phyloP scores from a whole-genome alignment of 2,888 invertebrate genomes.

The Yponomeuta cagnagella region DNA sequence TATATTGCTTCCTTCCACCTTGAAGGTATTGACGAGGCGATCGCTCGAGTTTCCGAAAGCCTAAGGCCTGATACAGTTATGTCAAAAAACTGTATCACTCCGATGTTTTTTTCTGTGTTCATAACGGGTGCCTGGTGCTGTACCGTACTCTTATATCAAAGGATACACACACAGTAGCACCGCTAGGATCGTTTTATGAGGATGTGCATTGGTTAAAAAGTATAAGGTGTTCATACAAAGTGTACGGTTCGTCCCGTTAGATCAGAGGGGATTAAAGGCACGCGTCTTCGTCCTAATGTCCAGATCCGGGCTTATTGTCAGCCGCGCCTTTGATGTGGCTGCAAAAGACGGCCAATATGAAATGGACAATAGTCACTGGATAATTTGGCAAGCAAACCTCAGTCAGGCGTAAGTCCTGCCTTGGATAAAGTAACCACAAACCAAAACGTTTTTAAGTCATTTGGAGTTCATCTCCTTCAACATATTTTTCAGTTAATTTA shows the following conservation, averaged over 20 bases:
- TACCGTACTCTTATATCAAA: conserved; percentile 58
- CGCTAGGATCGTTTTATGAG: conserved; percentile 58
- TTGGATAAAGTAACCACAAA: conserved; percentile 2
- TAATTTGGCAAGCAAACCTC: conserved; percentile 44
- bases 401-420: conserved; percentile 57
- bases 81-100: conserved; percentile 68
- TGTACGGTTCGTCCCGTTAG: conserved; percentile 59
- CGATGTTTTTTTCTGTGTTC: conserved; percentile 46
- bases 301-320: conserved; percentile 55
- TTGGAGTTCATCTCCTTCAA: neutral
- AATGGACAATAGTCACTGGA: conserved; percentile 38
- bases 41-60: conserved; percentile 42
- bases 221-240: conserved; percentile 64
- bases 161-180: conserved; percentile 54
- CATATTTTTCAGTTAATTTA: neutral
- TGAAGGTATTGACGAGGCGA: conserved; percentile 36
- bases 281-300: conserved; percentile 51
- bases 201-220: conserved; percentile 48
- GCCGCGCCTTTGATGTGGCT: conserved; percentile 61
- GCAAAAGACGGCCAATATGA: conserved; percentile 55
- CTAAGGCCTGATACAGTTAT: conserved; percentile 63
- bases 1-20: conserved; percentile 74
- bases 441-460: neutral
- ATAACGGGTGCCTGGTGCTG: conserved; percentile 54
- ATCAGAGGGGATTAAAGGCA: conserved; percentile 72